Conservation (phyloP, 2,113 vertebrate species). For the Mellivora capensis region DNA sequence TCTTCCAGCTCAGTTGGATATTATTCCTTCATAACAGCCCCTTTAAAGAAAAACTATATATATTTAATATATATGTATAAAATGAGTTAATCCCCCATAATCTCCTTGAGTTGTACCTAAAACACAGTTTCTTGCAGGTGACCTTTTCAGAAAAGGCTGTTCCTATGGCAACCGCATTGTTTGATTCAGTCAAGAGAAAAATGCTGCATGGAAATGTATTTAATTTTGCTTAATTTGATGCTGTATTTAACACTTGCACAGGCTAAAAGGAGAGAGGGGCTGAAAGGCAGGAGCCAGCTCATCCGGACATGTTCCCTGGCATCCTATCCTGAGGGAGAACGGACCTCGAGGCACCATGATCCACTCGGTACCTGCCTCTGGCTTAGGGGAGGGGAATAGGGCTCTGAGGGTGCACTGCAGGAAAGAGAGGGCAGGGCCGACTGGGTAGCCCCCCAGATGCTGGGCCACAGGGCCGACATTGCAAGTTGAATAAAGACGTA, state of each 20-base stretch:
- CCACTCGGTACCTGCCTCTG: not conserved
- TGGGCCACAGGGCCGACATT: not conserved
- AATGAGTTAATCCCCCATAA: conserved; percentile 85
- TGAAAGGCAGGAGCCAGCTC: not conserved
- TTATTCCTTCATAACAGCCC: conserved; percentile 67
- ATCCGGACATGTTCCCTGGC: not conserved
- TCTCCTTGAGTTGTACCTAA: conserved; percentile 88
- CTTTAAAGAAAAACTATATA: conserved; percentile 73
- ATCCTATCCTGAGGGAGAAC: not conserved
- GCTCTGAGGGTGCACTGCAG: not conserved
- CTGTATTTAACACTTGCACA: conserved; percentile 75
- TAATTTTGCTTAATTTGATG: conserved; percentile 80
- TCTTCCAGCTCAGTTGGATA: conserved; percentile 70
- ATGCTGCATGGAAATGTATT: conserved; percentile 73
- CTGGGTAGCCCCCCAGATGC: not conserved
- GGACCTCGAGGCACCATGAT: not conserved
- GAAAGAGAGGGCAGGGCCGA: not conserved
- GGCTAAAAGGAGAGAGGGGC: conserved; percentile 54
- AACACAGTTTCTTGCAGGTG: conserved; percentile 84
- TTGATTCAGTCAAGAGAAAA: conserved; percentile 81
- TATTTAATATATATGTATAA: conserved; percentile 67
- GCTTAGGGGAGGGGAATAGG: not conserved
- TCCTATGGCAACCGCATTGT: conserved; percentile 87
- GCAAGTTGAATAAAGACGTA: not conserved
- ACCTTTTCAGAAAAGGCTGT: conserved; percentile 87